Evolutionary conservation across 2,888 invertebrate species (phyloP).

Genomic region (Epinotia nisella): DNA sequence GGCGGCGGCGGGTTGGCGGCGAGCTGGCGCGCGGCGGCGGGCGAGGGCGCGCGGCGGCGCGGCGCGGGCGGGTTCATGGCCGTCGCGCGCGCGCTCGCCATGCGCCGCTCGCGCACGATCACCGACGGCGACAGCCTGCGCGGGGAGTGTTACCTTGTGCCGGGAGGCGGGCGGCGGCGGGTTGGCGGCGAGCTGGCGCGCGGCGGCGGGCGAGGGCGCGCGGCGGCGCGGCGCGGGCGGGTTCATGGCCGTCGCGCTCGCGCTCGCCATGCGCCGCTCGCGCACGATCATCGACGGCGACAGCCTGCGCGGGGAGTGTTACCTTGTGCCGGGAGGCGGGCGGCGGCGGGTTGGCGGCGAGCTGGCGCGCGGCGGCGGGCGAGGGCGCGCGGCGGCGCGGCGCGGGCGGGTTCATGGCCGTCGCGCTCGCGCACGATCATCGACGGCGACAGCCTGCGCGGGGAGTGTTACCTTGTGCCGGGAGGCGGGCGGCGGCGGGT

Average conservation of each 20-base stretch:
- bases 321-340: no score
- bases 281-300: slow-evolving; percentile 61
- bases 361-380: slow-evolving; percentile 74
- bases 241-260: slow-evolving; percentile 89
- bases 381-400: slow-evolving; percentile 81
- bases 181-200: slow-evolving; percentile 56
- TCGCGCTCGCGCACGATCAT: no score
- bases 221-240: slow-evolving; percentile 88
- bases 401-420: no score
- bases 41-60: slow-evolving; percentile 81
- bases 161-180: no score
- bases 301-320: slow-evolving; percentile 59
- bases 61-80: slow-evolving; percentile 91
- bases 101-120: slow-evolving; percentile 86
- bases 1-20: background rate
- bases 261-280: slow-evolving; percentile 86
- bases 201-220: slow-evolving; percentile 82
- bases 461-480: no score
- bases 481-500: no score
- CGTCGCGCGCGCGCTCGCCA: slow-evolving; percentile 87
- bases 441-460: no score
- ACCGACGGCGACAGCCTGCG: slow-evolving; percentile 85
- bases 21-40: slow-evolving; percentile 71
- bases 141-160: no score
- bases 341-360: no score